These are phyloP conservation scores for human DNA, from an alignment of 2,113 vertebrate species.

Conservation along the genomic window DNA sequence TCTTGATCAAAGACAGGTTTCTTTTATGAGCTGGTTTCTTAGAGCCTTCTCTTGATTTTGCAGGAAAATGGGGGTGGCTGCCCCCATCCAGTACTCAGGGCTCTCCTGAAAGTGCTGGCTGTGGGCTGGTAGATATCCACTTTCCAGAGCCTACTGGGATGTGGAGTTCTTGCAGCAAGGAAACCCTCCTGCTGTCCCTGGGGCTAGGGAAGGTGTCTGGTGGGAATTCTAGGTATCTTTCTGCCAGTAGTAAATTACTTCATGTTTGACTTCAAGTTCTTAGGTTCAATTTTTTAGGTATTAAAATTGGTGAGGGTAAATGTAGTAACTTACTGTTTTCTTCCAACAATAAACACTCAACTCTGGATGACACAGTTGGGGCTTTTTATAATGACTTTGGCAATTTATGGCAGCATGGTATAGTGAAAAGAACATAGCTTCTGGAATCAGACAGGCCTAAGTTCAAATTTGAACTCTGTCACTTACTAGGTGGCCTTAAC, in stretches of 20 bases:
- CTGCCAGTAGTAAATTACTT: background rate
- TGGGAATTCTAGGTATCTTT: conserved; percentile 19
- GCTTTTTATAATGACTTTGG: background rate
- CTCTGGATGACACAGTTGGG: background rate
- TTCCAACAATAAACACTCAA: background rate
- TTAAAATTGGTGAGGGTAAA: background rate
- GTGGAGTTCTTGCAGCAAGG: background rate
- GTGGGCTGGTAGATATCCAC: background rate
- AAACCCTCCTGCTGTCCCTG: background rate
- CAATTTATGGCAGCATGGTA: background rate
- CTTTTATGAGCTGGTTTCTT: background rate
- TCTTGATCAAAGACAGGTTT: background rate
- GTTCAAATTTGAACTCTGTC: background rate
- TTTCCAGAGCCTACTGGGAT: background rate
- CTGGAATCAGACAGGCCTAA: background rate
- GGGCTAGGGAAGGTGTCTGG: background rate
- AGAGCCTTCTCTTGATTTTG: background rate
- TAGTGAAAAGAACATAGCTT: background rate
- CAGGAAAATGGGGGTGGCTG: background rate
- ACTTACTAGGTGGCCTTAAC: background rate
- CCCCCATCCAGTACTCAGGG: background rate
- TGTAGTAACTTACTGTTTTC: background rate
- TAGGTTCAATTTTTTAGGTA: background rate
- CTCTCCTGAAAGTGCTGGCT: background rate
- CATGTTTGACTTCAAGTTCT: conserved; percentile 32